A percentile compares a stretch with the other conserved stretches of the same genome.
These are phyloP conservation scores for Cyrtonyx montezumae DNA, from an alignment of 2,113 vertebrate species.

Conservation along the genomic window DNA sequence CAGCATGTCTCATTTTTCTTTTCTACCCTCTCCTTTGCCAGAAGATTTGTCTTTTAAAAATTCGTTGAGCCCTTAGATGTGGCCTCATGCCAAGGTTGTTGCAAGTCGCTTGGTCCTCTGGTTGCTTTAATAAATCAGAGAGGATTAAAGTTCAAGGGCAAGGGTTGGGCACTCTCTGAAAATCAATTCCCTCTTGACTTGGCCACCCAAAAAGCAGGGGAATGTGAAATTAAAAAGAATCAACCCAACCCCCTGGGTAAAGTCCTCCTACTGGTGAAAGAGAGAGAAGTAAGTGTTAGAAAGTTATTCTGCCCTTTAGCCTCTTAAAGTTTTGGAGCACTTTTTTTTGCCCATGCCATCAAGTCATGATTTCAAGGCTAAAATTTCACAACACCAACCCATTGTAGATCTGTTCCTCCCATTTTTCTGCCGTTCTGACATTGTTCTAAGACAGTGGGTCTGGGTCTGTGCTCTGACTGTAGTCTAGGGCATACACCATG, in stretches of 20 bases:
- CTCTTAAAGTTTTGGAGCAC: background rate
- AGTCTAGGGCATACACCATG: background rate
- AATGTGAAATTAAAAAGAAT: background rate
- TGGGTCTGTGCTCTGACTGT: too few relatives aligned
- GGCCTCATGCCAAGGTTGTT: background rate
- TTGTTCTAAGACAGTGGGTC: background rate
- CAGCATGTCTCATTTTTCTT: background rate
- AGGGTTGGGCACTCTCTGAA: background rate
- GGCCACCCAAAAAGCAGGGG: background rate
- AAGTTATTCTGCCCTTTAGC: background rate
- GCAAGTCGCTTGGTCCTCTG: background rate
- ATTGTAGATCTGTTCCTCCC: background rate
- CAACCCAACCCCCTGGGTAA: background rate
- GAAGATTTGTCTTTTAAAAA: background rate
- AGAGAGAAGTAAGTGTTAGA: background rate
- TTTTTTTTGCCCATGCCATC: fast-evolving
- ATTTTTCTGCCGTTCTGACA: background rate
- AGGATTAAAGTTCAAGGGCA: background rate
- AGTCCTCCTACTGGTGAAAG: background rate
- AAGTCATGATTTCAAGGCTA: background rate
- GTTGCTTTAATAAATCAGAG: background rate
- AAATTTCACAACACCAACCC: background rate
- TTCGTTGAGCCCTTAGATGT: background rate
- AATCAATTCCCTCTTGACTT: background rate
- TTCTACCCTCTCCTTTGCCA: background rate